Conservation (phyloP, 1,140 invertebrate species). For the silkworm (Bombyx mori) region ASM3026992v2 NC_085129.1:5553001-5553500, state of each 20-base stretch:
- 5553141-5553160: too few species aligned
- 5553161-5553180: too few species aligned
- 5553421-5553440: constrained; percentile 11
- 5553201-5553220: constrained; percentile 59
- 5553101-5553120: too few species aligned
- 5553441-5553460: constrained; percentile 16
- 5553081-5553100: too few species aligned
- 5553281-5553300: constrained; percentile 41
- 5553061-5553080: too few species aligned
- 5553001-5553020: too few species aligned
- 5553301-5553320: constrained; percentile 48
- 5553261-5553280: constrained; percentile 51
- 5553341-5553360: constrained; percentile 52
- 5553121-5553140: too few species aligned
- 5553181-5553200: not conserved
- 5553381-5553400: constrained; percentile 37
- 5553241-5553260: constrained; percentile 67
- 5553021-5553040: too few species aligned
- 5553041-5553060: too few species aligned
- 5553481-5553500: constrained; percentile 6
- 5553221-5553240: constrained; percentile 70
- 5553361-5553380: constrained; percentile 46
- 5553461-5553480: not conserved
- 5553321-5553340: constrained; percentile 43
- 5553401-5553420: constrained; percentile 31